These are phyloP conservation scores for Poecilia velifera DNA, from an alignment of 2,797 vertebrate species.

Conservation along the genomic window DNA sequence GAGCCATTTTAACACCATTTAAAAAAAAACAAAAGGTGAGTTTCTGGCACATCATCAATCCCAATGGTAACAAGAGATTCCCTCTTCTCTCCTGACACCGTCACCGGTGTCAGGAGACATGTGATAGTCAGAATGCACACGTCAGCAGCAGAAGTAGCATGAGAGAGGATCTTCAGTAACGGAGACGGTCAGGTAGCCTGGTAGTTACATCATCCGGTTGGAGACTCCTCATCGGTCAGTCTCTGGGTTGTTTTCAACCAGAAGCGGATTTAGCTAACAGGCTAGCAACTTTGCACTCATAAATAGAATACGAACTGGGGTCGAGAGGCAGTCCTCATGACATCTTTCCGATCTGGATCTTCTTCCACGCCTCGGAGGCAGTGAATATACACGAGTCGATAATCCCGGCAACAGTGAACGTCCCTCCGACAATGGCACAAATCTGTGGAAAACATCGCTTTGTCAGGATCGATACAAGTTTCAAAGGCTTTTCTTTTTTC, in stretches of 20 bases:
- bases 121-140: slow-evolving; percentile 42
- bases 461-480: background rate
- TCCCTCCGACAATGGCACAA: slow-evolving; percentile 97
- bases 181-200: slow-evolving; percentile 58
- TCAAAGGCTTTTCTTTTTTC: background rate
- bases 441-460: slow-evolving; percentile 79
- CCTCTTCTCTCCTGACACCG: slow-evolving; percentile 34
- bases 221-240: slow-evolving; percentile 46
- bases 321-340: slow-evolving; percentile 73
- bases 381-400: slow-evolving; percentile 99
- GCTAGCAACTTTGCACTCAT: slow-evolving; percentile 59
- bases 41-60: slow-evolving; percentile 40
- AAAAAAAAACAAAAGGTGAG: slow-evolving; percentile 17
- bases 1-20: slow-evolving; percentile 26
- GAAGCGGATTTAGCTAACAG: slow-evolving; percentile 65
- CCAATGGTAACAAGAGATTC: slow-evolving; percentile 52
- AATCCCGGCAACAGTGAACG: slow-evolving; percentile 98
- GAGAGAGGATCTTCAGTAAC: slow-evolving; percentile 50
- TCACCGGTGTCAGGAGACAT: slow-evolving; percentile 48
- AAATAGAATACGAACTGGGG: slow-evolving; percentile 58
- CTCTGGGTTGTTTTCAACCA: slow-evolving; percentile 35
- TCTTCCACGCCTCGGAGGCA: slow-evolving; percentile 99
- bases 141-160: slow-evolving; percentile 39
- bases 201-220: slow-evolving; percentile 55
- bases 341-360: slow-evolving; percentile 98